phyloP scores from a whole-genome alignment of 2,888 invertebrate species.

The Strigamia maritima region DNA sequence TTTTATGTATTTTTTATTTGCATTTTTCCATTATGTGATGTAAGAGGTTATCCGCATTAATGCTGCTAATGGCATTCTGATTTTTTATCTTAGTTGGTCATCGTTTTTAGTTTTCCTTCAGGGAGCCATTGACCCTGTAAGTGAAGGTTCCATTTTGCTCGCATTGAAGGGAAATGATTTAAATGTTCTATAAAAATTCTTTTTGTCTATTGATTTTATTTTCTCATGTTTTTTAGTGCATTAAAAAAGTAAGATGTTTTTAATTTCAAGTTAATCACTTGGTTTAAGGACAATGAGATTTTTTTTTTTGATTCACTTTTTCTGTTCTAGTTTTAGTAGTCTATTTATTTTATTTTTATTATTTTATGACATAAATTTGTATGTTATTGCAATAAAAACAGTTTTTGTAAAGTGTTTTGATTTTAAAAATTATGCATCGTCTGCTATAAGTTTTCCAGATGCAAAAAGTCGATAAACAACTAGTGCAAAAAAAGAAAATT shows the following conservation, averaged over 20 bases:
- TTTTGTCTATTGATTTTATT: background rate
- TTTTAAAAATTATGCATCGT: background rate
- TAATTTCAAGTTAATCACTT: background rate
- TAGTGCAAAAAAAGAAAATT: too few relatives aligned
- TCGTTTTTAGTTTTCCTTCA: background rate
- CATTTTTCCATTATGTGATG: background rate
- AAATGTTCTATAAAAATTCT: background rate
- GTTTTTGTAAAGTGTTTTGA: background rate
- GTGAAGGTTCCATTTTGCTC: background rate
- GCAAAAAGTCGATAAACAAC: too few relatives aligned
- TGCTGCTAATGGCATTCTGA: background rate
- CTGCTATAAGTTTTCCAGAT: too few relatives aligned
- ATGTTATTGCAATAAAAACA: background rate
- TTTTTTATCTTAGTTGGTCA: background rate
- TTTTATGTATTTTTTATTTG: background rate
- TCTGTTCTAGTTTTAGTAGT: background rate
- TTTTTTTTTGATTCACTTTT: background rate
- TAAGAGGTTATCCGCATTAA: background rate
- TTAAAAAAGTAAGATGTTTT: background rate
- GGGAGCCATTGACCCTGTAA: background rate
- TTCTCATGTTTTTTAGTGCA: background rate
- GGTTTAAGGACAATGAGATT: background rate
- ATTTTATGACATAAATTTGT: background rate
- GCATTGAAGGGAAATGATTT: background rate
- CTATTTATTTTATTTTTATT: background rate